These are phyloP conservation scores for Drosophila mauritiana DNA, from an alignment of 1,140 invertebrate species.

Conservation along the genomic window DNA sequence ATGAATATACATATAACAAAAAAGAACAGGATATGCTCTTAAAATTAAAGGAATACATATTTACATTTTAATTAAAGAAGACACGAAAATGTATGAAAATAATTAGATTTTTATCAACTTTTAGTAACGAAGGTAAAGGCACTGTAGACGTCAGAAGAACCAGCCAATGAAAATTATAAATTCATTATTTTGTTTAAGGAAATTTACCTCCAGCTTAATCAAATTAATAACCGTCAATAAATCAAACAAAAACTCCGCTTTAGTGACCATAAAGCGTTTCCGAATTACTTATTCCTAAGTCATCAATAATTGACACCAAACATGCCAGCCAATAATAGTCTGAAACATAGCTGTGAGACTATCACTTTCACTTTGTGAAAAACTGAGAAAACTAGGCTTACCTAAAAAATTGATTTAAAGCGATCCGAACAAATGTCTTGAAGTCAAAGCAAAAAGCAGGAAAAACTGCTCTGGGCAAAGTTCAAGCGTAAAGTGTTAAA, in stretches of 20 bases:
- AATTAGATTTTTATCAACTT: too few species aligned
- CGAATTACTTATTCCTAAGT: not conserved
- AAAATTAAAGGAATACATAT: constrained; percentile 35
- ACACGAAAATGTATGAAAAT: constrained; percentile 17
- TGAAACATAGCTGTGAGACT: constrained; percentile 1
- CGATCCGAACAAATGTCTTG: constrained; percentile 49
- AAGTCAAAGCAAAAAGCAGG: constrained; percentile 39
- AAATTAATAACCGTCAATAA: not conserved
- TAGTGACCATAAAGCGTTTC: not conserved
- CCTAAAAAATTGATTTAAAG: constrained; percentile 56
- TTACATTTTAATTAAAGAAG: constrained; percentile 22
- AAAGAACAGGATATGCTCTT: constrained; percentile 2
- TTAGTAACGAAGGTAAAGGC: not conserved
- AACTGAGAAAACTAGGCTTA: constrained; percentile 13
- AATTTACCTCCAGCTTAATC: not conserved
- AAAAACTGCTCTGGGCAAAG: constrained; percentile 49
- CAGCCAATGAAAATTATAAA: too few species aligned
- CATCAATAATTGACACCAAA: constrained; percentile 32
- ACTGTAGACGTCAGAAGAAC: too few species aligned
- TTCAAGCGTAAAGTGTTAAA: constrained; percentile 67
- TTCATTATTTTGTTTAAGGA: too few species aligned
- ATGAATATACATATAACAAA: not conserved
- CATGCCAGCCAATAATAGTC: constrained; percentile 35
- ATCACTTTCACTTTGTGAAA: constrained; percentile 45
- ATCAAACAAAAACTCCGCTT: not conserved